A percentile compares a stretch with the other conserved stretches of the same genome.
Evolutionary conservation across 2,113 vertebrate genomes (phyloP).

Genomic region (Pelmatolapia mariae): DNA sequence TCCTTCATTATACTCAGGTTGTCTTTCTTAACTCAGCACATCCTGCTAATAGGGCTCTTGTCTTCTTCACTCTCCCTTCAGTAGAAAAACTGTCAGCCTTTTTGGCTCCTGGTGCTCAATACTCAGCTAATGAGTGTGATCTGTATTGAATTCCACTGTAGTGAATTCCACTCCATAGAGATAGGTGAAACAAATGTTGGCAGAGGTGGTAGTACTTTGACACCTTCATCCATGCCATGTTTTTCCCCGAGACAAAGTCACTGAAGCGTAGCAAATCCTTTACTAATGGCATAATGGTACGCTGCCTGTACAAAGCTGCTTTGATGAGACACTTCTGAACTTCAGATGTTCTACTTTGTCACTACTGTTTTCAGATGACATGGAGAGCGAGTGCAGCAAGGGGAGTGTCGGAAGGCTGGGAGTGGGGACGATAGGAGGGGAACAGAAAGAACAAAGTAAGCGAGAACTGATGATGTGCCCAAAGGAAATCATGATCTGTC

Average conservation of each 20-base stretch:
- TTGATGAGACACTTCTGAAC: conserved; percentile 8
- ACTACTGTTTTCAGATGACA: background rate
- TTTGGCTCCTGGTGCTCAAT: background rate
- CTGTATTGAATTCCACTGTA: background rate
- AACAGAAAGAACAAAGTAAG: background rate
- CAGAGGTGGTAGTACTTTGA: background rate
- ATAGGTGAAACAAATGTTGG: background rate
- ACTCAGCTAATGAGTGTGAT: conserved; percentile 26
- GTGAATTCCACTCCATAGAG: background rate
- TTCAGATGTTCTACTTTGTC: background rate
- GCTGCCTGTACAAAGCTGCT: background rate
- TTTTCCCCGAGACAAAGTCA: background rate
- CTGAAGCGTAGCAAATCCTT: conserved; percentile 4
- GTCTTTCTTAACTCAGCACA: conserved; percentile 2
- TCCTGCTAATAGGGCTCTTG: conserved; percentile 24
- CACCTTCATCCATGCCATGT: conserved; percentile 6
- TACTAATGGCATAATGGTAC: conserved; percentile 3
- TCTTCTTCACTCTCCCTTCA: background rate
- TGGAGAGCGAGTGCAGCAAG: background rate
- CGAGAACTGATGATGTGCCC: background rate
- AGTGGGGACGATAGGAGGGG: background rate
- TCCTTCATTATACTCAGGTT: conserved; percentile 19
- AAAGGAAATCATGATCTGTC: conserved; percentile 44
- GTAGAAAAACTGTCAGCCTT: conserved; percentile 1
- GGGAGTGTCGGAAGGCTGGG: background rate